These are phyloP conservation scores for Gorsachius magnificus DNA, from an alignment of 2,797 vertebrate genomes.

Conservation along the genomic window DNA sequence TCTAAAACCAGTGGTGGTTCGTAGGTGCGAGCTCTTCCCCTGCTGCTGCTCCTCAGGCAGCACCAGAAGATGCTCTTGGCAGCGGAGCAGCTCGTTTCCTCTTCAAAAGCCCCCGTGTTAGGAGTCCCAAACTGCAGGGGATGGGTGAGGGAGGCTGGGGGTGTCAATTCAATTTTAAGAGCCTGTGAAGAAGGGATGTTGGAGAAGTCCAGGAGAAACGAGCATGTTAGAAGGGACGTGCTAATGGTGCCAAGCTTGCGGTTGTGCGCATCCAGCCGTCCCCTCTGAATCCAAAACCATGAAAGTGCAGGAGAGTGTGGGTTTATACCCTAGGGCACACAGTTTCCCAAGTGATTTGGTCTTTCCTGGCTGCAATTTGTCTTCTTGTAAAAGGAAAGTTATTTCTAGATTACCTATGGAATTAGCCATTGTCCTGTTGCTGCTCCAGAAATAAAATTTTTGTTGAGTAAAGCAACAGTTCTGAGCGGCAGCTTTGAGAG, in stretches of 20 bases:
- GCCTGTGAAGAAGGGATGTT: background rate
- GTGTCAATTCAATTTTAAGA: background rate
- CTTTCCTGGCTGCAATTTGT: background rate
- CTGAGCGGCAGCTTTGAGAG: background rate
- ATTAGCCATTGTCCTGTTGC: background rate
- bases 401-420: background rate
- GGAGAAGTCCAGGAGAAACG: background rate
- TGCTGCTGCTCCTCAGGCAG: background rate
- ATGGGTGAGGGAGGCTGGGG: background rate
- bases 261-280: background rate
- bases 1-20: background rate
- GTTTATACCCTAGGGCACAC: background rate
- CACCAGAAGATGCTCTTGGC: background rate
- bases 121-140: background rate
- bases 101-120: background rate
- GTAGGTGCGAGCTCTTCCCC: background rate
- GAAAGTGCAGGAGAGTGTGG: background rate
- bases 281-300: background rate
- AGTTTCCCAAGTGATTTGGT: background rate
- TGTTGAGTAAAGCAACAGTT: background rate
- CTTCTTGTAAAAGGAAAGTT: background rate
- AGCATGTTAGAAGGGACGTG: background rate
- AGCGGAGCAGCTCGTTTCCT: background rate
- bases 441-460: background rate
- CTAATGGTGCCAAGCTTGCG: background rate